Base-by-base conservation (phyloP, 1,140 invertebrate species). In the Ostrea denselamellosa region DNA sequence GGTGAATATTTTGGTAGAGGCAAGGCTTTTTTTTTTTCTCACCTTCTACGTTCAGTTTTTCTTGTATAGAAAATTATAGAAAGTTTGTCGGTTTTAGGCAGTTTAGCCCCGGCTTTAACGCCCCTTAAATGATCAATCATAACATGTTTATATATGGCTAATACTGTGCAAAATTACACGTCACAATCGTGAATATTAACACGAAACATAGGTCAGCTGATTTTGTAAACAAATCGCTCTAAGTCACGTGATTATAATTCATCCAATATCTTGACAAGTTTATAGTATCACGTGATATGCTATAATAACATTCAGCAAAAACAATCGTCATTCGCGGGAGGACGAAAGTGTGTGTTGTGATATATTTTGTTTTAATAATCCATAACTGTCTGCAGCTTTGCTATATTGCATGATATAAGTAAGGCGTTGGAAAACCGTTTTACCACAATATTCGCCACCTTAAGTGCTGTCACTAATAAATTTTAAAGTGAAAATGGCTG, bases 401-500 rank as follows among this genome's bases (percentile, higher is more conserved):
- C 68, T 77, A 14, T 77, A 34, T 77, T 77, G 68, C 68, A 77
- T 77, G 22, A 34, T 77, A 8, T 3, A 12, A 28, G 22, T 5
- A 8, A 34, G 28, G 10, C 12, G 0, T 34, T 34, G 22, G 68
- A 25, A 34, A 77, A 25, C 68, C 68, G 22, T 34, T 34, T 77
- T 77, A 25, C 8, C 14, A 14, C 28, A 10, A 77, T 77, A 77
- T 77, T 77, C 68, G 68, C 68, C 68, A 77, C 68, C 68, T 10
- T 34, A 14, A 77, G 68, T 77, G 68, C 68, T 77, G 68, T 77
- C 68, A 77, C 68, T 28, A 22, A 25, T 28, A 77, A 34, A 77
- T 14, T 77, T 77, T 25, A 83, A 82, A 85, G 86, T 87, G 22
- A 56, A 84, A 85, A 85, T 87, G 83, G 56, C 65, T 86, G 85